Conservation (phyloP, 1,140 invertebrate species). For the Meteorus sp. region DNA sequence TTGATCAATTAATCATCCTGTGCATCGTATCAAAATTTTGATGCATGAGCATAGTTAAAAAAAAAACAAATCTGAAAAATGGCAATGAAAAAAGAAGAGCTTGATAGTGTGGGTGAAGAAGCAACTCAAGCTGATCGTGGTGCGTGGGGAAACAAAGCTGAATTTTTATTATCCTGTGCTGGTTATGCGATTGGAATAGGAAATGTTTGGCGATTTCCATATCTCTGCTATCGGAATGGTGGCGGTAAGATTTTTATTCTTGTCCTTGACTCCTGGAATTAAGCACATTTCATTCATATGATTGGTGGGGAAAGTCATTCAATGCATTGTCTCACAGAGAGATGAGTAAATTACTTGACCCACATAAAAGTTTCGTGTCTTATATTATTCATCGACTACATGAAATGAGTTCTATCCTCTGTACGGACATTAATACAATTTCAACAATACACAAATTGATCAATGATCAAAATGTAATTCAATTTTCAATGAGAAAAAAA, state of each 20-base stretch:
- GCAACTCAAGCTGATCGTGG: conserved; percentile 50
- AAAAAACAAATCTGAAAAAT: conserved; percentile 5
- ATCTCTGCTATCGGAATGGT: conserved; percentile 70
- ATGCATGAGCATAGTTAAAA: background rate
- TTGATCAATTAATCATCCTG: no score
- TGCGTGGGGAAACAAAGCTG: conserved; percentile 70
- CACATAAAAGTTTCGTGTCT: no score
- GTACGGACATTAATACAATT: no score
- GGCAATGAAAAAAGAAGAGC: conserved; percentile 14
- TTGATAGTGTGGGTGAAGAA: background rate
- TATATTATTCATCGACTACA: no score
- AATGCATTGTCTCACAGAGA: no score
- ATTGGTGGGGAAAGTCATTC: no score
- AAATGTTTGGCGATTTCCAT: conserved; percentile 77
- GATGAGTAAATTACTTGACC: no score
- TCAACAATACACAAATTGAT: no score
- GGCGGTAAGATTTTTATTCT: conserved; percentile 51
- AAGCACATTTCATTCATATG: background rate
- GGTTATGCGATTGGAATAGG: conserved; percentile 78
- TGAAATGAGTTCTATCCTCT: no score
- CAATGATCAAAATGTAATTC: no score
- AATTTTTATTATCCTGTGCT: conserved; percentile 74
- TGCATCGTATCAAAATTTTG: no score
- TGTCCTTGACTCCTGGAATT: background rate
- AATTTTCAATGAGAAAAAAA: no score